Evolutionary conservation across 2,113 vertebrate species (phyloP).

Genomic region (Cochlearius cochlearius): DNA sequence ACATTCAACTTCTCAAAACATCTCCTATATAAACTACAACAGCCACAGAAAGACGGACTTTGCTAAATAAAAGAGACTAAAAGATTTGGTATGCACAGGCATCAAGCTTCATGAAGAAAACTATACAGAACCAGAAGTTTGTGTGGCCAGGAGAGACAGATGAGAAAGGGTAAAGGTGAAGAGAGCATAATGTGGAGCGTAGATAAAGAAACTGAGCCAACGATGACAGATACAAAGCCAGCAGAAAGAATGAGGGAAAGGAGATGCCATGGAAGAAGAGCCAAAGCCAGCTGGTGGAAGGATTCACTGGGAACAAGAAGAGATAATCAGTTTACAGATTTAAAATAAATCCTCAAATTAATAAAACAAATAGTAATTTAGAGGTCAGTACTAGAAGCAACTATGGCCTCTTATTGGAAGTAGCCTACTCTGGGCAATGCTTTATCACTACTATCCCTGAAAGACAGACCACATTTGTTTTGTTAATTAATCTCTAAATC

Average conservation of each 20-base stretch:
- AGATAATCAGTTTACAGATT: not conserved
- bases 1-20: not conserved
- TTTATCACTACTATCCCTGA: not conserved
- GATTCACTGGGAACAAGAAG: not conserved
- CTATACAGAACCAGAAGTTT: not conserved
- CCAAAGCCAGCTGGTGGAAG: not conserved
- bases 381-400: not conserved
- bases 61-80: not conserved
- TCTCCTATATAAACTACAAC: not conserved
- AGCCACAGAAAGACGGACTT: not conserved
- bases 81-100: not conserved
- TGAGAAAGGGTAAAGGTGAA: not conserved
- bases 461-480: not conserved
- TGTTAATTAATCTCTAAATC: conserved; percentile 10
- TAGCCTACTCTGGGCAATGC: not conserved
- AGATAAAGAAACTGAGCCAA: not conserved
- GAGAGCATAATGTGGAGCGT: not conserved
- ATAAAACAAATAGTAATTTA: not conserved
- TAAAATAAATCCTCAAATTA: conserved; percentile 26
- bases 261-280: not conserved
- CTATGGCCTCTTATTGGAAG: not conserved
- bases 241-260: not conserved
- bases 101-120: not conserved
- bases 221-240: not conserved
- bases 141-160: not conserved